Evolutionary conservation across 2,113 vertebrate genomes (phyloP), one percentile per base, ranked within the genome.

Genomic region (Aix galericulata): DNA sequence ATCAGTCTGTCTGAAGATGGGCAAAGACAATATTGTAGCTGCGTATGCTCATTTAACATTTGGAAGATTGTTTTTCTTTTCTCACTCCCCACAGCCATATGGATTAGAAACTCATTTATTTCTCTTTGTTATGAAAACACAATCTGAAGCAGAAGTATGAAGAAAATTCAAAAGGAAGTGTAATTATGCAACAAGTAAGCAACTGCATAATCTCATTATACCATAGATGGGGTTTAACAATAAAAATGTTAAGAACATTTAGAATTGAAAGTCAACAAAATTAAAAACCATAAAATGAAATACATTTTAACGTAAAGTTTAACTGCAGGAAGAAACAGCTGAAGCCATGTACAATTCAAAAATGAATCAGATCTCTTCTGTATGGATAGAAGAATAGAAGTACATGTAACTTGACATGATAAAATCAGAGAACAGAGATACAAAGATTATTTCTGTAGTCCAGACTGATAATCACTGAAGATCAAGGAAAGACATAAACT

Each of bases 181-280:
- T 85, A 91, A 96, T 94, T 85, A 87, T 66, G 32, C 31, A 94
- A 91, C 31, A 76, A 87, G n/a, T 82, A 94, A 89, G 55, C 50
- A n/a, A 20, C 50, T 73, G 31, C 40, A 87, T 87, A 92, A 93
- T 94, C 84, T 89, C 62, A 77, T 95, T 94, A 89, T 79, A 73
- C 62, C 50, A 46, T 66, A 69, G 66, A 80, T 16, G 17, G 9
- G 9, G 15, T 79, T 80, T 92, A 55, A 89, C 71, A 94, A 52
- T 66, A 66, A 66, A n/a, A 75, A 8, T 58, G 31, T 85, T 62
- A 92, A 44, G 66, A 84, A 56, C 21, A 79, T 76, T 92, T 85
- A 95, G 42, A 94, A 95, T 66, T 79, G 92, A 76, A 94, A 85
- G 40, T 92, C 67, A 95, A 88, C 46, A 87, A 82, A 92, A 94